These are phyloP conservation scores for Morbakka virulenta DNA, from an alignment of 30 jellyfish, hydroid and myxozoan genomes.

Conservation along the genomic window DNA sequence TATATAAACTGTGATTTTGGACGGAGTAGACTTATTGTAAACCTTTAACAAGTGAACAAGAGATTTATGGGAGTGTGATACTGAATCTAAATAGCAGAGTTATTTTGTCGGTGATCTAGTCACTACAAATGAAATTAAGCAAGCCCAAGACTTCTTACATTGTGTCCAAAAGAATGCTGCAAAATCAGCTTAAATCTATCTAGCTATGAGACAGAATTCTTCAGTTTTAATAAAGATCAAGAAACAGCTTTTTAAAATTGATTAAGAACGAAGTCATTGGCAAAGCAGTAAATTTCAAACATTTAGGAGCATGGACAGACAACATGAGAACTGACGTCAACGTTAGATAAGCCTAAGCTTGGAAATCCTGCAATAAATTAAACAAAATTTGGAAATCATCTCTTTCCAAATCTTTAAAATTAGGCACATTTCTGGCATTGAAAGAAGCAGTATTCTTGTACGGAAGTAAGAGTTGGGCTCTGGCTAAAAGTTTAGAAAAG, in stretches of 20 bases:
- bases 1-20: too few relatives aligned
- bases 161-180: background rate
- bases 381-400: background rate
- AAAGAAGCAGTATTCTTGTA: background rate
- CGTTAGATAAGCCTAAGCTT: background rate
- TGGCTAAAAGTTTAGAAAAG: background rate
- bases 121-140: background rate
- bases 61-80: too few relatives aligned
- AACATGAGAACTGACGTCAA: background rate
- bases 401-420: too few relatives aligned
- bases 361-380: background rate
- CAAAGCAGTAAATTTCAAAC: background rate
- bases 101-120: too few relatives aligned
- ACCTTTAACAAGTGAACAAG: too few relatives aligned
- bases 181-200: background rate
- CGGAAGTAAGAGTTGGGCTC: background rate
- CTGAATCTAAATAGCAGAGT: too few relatives aligned
- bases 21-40: too few relatives aligned
- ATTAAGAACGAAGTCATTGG: background rate
- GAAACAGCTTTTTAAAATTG: background rate
- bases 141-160: background rate
- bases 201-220: background rate
- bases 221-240: too few relatives aligned
- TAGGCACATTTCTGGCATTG: too few relatives aligned
- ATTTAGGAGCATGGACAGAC: background rate